These are phyloP conservation scores for Spinus olivaceus DNA, from an alignment of 2,797 vertebrate genomes.

Conservation along the genomic window DNA sequence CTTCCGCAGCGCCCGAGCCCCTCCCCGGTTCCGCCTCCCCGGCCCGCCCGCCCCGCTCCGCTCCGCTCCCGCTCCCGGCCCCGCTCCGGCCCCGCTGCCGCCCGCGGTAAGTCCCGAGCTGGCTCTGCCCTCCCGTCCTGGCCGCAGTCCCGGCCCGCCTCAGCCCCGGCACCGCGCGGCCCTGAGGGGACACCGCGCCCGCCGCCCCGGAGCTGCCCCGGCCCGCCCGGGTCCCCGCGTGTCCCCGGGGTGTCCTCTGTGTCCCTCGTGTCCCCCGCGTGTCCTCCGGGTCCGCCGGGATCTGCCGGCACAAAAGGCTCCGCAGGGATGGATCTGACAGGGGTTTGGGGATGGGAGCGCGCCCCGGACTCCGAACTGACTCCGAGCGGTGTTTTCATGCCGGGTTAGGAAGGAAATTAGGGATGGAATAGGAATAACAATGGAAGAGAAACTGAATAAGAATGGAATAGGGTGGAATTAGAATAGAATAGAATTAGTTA, in stretches of 20 bases:
- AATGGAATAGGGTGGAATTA: neutral
- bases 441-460: neutral
- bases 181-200: neutral
- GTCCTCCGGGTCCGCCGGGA: neutral
- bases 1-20: neutral
- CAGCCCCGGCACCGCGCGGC: neutral
- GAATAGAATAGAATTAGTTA: neutral
- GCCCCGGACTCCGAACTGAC: rapidly evolving
- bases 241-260: neutral
- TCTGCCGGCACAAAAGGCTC: neutral
- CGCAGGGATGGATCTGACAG: neutral
- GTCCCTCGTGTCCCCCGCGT: neutral
- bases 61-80: neutral
- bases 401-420: neutral
- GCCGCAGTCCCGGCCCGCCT: neutral
- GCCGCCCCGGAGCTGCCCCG: neutral
- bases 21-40: neutral
- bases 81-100: neutral
- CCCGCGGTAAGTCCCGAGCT: neutral
- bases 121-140: neutral
- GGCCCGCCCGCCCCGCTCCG: neutral
- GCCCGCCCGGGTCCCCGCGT: neutral
- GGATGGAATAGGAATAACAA: neutral
- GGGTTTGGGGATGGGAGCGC: rapidly evolving
- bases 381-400: rapidly evolving